A percentile compares a stretch with the other conserved stretches of the same genome.
These are phyloP conservation scores for Pogonophryne albipinna DNA, from an alignment of 2,797 vertebrate genomes.

Conservation along the genomic window DNA sequence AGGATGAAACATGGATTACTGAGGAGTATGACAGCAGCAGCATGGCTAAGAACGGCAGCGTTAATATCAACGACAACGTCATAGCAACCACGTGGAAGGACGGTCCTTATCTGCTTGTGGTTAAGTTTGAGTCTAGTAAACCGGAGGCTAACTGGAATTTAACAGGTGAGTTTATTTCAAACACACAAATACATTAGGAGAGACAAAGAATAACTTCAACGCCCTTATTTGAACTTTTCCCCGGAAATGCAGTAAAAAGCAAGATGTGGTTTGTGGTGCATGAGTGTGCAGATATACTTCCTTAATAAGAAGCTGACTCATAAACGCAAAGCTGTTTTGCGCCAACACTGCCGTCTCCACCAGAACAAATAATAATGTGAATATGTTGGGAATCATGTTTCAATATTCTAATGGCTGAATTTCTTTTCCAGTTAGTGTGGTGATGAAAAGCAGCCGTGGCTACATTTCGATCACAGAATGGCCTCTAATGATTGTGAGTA, in stretches of 20 bases:
- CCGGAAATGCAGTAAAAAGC: background rate
- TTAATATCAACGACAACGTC: conserved; percentile 75
- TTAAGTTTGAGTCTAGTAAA: conserved; percentile 80
- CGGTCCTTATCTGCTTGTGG: conserved; percentile 89
- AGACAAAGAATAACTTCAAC: background rate
- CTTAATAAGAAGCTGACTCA: background rate
- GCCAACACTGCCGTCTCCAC: background rate
- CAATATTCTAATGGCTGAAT: conserved; percentile 18
- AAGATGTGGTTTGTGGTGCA: background rate
- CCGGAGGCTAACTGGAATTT: conserved; percentile 85
- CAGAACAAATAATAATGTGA: background rate
- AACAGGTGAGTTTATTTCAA: conserved; percentile 79
- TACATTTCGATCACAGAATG: conserved; percentile 91
- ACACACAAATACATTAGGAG: background rate
- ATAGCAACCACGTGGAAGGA: conserved; percentile 89
- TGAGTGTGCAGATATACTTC: conserved; percentile 1
- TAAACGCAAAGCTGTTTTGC: background rate
- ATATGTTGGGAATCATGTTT: background rate
- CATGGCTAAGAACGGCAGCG: conserved; percentile 34
- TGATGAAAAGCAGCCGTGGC: conserved; percentile 89
- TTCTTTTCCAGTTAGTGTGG: conserved; percentile 83
- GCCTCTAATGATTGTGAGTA: conserved; percentile 93
- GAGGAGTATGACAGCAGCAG: conserved; percentile 68
- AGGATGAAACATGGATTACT: conserved; percentile 73
- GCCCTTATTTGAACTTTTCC: background rate